Evolutionary conservation across 2,113 vertebrate genomes (phyloP).

Genomic region (Elaphurus davidianus): DNA sequence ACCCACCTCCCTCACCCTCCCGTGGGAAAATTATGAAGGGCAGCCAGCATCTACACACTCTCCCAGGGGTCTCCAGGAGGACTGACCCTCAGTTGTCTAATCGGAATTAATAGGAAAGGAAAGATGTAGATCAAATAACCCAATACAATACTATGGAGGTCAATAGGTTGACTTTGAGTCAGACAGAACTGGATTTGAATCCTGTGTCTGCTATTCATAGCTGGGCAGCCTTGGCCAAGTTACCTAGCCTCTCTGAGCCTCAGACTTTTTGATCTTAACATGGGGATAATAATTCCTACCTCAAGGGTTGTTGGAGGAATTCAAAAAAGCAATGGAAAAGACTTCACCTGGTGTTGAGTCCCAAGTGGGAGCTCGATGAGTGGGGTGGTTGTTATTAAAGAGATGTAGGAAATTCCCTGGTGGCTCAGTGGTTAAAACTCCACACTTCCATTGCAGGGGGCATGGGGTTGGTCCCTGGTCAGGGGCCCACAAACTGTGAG

Average conservation of each 20-base stretch:
- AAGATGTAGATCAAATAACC: neutral
- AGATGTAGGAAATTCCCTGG: neutral
- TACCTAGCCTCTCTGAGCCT: neutral
- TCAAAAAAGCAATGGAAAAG: neutral
- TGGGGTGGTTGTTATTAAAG: neutral
- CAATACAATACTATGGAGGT: neutral
- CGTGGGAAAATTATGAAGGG: neutral
- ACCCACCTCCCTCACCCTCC: neutral
- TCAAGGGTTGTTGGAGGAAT: neutral
- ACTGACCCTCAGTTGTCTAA: neutral
- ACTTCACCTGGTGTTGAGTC: neutral
- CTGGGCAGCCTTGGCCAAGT: neutral
- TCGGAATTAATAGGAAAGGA: neutral
- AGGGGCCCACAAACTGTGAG: neutral
- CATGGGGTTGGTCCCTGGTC: too few relatives aligned
- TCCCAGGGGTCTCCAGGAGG: neutral
- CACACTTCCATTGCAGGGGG: neutral
- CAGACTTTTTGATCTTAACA: neutral
- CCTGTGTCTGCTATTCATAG: neutral
- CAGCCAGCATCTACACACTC: neutral
- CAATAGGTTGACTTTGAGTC: neutral
- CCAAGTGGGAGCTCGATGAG: neutral
- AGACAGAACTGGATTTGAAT: neutral
- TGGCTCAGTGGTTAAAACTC: neutral
- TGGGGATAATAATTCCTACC: neutral